Evolutionary conservation across 1,140 invertebrate species (phyloP).

Genomic region (Hyphantria cunea): DNA sequence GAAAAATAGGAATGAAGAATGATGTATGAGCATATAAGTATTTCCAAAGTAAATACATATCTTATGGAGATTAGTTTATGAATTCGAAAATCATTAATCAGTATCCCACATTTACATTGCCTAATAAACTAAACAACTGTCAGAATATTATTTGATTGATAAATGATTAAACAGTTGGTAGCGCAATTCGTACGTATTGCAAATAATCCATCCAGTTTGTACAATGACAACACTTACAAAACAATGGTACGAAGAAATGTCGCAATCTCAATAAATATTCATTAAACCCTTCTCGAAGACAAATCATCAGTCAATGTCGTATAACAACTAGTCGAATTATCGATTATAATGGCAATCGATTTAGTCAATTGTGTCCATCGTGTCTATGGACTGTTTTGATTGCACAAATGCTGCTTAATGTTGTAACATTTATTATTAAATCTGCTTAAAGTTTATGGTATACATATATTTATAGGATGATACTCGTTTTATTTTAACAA

Average conservation of each 20-base stretch:
- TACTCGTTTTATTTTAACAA: too few species aligned
- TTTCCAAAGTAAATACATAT: too few species aligned
- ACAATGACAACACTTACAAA: conserved; percentile 1
- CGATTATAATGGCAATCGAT: too few species aligned
- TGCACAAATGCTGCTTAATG: too few species aligned
- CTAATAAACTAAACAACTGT: neutral
- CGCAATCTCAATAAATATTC: conserved; percentile 1
- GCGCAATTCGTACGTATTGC: neutral
- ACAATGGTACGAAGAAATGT: neutral
- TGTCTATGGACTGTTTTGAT: too few species aligned
- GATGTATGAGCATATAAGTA: too few species aligned
- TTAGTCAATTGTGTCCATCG: neutral
- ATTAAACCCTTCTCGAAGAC: neutral
- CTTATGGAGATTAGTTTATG: neutral
- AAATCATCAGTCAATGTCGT: neutral
- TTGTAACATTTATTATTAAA: too few species aligned
- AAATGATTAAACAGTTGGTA: neutral
- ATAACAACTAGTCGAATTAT: too few species aligned
- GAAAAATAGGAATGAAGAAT: too few species aligned
- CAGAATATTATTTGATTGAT: neutral
- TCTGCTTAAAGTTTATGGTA: too few species aligned
- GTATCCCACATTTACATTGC: neutral
- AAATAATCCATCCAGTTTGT: neutral
- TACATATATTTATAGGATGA: too few species aligned
- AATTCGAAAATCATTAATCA: neutral